Base-by-base conservation (phyloP, 2,888 invertebrate species). In the Amblyteles armatorius region DNA sequence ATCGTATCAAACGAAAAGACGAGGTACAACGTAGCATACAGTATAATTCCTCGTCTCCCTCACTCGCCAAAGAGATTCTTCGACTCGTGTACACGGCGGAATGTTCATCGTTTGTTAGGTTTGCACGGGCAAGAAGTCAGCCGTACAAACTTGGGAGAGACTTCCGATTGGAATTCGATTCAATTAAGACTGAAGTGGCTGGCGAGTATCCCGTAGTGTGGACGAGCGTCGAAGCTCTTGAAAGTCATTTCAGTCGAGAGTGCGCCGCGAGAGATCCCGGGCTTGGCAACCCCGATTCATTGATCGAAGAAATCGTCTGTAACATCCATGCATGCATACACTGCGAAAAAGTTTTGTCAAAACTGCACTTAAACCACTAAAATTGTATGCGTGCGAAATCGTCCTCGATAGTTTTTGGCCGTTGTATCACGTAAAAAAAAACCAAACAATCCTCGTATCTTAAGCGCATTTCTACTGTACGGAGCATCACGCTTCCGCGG, bases 131-230 rank as follows among this genome's bases (percentile, higher is more conserved):
- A 11, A 22, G 22, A 71, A 71, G 50, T 50, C 44, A 6, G 7
- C 26, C 50, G 29, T n/a, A 33, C 29, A 29, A 26, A 29, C 26
- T 29, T 48, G 13, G 69, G 29, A 69, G 69, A n/a, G 33, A 50
- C 33, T 71, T 50, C 50, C 33, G 16, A n/a, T 50, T 26, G 50
- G 50, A 50, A 71, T 71, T 71, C 52, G 69, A 71, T 52, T 71
- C 69, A 71, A 52, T 71, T 71, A 71, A 71, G 69, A 26, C 29
- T 33, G 29, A 33, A 50, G 69, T n/a, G 50, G n/a, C 50, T 26
- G 48, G 26, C 16, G 69, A 3, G 69, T 9, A 16, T 26, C 9
- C 19, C 16, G 16, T 4, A 1, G 50, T 4, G 29, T 1, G 29
- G 26, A 26, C 11, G 22, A 13, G 13, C 11, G 57, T 57, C 9